Conservation (phyloP, 1,140 invertebrate genomes). For the Drosophila mayri region DNA sequence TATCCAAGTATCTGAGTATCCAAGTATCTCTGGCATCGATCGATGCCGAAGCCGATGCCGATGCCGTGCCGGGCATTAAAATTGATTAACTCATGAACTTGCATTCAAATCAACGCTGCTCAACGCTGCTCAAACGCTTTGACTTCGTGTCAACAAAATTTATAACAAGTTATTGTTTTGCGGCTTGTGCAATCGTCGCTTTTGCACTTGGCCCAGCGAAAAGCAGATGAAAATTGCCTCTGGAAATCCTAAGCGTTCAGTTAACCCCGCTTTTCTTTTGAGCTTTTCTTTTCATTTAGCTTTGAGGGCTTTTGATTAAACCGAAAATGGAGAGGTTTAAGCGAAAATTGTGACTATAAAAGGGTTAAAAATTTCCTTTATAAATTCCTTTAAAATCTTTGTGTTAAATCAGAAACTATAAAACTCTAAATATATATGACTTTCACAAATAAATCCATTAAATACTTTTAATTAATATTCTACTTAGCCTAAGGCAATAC, state of each 20-base stretch:
- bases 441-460: neutral
- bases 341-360: neutral
- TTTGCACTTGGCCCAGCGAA: constrained; percentile 49
- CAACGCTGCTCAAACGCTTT: constrained; percentile 72
- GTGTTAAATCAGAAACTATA: neutral
- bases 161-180: constrained; percentile 64
- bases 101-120: constrained; percentile 76
- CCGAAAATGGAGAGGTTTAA: constrained; percentile 17
- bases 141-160: constrained; percentile 79
- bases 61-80: constrained; percentile 59
- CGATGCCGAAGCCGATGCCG: constrained; percentile 27
- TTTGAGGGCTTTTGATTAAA: constrained; percentile 15
- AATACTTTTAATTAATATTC: neutral
- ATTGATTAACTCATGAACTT: constrained; percentile 81
- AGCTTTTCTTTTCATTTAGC: neutral
- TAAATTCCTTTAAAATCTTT: neutral
- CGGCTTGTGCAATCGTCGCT: constrained; percentile 43
- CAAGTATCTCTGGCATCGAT: constrained; percentile 12
- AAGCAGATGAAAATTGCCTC: constrained; percentile 44
- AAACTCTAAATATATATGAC: neutral
- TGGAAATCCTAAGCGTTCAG: neutral
- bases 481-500: too few relatives aligned
- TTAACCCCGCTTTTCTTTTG: neutral
- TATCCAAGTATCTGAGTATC: neutral
- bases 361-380: too few relatives aligned